These are phyloP conservation scores for Paralichthys olivaceus DNA, from an alignment of 2,113 vertebrate genomes.

Conservation along the genomic window DNA sequence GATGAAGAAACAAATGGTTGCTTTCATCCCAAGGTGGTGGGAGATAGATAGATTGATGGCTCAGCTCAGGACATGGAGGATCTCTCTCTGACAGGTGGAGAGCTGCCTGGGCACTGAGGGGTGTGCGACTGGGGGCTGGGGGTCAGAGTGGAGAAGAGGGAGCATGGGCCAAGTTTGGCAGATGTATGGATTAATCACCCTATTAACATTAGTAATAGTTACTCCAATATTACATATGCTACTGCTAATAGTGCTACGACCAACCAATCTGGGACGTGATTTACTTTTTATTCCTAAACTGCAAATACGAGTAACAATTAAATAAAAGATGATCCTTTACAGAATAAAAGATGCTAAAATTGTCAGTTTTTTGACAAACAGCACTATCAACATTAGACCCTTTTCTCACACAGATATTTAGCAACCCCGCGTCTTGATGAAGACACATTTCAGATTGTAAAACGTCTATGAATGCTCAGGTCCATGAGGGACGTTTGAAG, in stretches of 20 bases:
- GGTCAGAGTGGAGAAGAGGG: slow-evolving; percentile 40
- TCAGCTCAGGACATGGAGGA: slow-evolving; percentile 56
- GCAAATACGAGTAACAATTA: neutral
- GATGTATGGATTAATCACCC: slow-evolving; percentile 52
- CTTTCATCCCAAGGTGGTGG: slow-evolving; percentile 74
- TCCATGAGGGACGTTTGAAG: slow-evolving; percentile 74
- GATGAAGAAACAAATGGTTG: slow-evolving; percentile 75
- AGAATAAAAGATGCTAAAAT: neutral
- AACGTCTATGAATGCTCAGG: slow-evolving; percentile 67
- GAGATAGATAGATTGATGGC: slow-evolving; percentile 63
- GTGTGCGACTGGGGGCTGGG: slow-evolving; percentile 37
- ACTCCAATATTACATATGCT: slow-evolving; percentile 7
- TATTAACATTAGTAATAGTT: slow-evolving; percentile 12
- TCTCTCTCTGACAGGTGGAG: slow-evolving; percentile 54
- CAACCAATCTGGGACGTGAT: neutral
- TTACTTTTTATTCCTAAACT: slow-evolving; percentile 5
- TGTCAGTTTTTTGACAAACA: neutral
- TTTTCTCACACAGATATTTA: slow-evolving; percentile 17
- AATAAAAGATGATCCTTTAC: slow-evolving; percentile 1
- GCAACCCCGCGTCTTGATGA: slow-evolving; percentile 20
- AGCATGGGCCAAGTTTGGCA: slow-evolving; percentile 49
- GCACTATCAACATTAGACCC: neutral
- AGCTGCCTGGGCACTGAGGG: slow-evolving; percentile 50
- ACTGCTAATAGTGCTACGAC: neutral
- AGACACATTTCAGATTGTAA: slow-evolving; percentile 44